Percentiles rank a stretch among this genome's conserved stretches.
These are phyloP conservation scores for Calliphora vicina DNA, from an alignment of 1,140 invertebrate species.

Conservation along the genomic window DNA sequence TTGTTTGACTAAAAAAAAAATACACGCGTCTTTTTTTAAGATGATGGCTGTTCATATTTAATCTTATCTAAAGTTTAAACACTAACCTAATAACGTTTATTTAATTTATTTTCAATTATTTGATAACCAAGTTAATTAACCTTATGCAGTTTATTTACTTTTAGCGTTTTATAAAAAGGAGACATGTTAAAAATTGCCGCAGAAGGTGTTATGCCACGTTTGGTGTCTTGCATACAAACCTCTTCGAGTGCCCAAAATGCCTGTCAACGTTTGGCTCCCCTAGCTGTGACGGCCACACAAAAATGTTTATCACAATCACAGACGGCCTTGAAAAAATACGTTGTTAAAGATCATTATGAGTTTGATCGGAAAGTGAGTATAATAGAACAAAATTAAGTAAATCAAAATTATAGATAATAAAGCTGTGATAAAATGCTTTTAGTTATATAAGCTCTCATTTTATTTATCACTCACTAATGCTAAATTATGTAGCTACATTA, in stretches of 20 bases:
- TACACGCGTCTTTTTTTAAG: too few species aligned
- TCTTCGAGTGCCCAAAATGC: constrained; percentile 48
- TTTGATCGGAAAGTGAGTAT: constrained; percentile 60
- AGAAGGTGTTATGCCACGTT: constrained; percentile 50
- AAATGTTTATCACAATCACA: constrained; percentile 56
- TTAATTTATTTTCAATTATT: not conserved
- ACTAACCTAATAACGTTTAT: not conserved
- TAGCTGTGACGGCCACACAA: constrained; percentile 46
- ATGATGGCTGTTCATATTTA: not conserved
- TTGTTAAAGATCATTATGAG: constrained; percentile 61
- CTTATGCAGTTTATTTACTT: not conserved
- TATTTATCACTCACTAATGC: too few species aligned
- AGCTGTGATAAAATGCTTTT: not conserved
- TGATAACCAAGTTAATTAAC: not conserved
- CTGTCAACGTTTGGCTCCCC: constrained; percentile 46
- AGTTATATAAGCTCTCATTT: too few species aligned
- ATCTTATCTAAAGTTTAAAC: not conserved
- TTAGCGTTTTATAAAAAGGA: not conserved
- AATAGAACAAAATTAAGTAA: not conserved
- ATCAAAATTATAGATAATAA: not conserved
- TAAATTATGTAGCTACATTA: too few species aligned
- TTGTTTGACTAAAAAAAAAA: too few species aligned
- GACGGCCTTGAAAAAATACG: constrained; percentile 48
- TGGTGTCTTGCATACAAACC: constrained; percentile 48
- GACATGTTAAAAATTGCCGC: constrained; percentile 57